phyloP scores from a whole-genome alignment of 2,888 invertebrate genomes.

The Agriopis leucophaearia region DNA sequence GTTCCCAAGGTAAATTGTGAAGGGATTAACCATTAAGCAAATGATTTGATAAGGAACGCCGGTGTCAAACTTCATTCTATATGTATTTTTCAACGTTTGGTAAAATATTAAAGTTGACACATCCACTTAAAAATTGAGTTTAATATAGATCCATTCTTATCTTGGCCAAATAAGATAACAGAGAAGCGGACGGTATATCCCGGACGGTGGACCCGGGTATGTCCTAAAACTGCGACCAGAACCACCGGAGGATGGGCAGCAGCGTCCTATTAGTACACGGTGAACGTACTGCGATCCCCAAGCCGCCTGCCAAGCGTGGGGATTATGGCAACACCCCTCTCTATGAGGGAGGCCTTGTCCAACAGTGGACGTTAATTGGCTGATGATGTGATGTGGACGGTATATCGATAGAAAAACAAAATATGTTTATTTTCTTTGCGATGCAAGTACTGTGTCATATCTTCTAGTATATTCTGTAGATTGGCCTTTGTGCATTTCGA shows the following conservation, averaged over 20 bases:
- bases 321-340: too few relatives aligned
- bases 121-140: constrained; percentile 32
- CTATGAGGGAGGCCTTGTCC: too few relatives aligned
- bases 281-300: too few relatives aligned
- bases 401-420: constrained; percentile 13
- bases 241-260: too few relatives aligned
- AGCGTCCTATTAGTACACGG: too few relatives aligned
- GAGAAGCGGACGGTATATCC: constrained; percentile 16
- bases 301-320: too few relatives aligned
- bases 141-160: constrained; percentile 42
- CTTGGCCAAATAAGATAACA: constrained; percentile 49
- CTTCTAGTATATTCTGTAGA: background rate
- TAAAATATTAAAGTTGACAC: constrained; percentile 30
- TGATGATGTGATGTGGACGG: constrained; percentile 17
- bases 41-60: constrained; percentile 51
- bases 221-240: too few relatives aligned
- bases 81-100: constrained; percentile 38
- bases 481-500: background rate
- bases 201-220: too few relatives aligned
- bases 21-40: constrained; percentile 60
- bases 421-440: constrained; percentile 3
- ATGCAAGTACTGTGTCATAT: background rate
- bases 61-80: constrained; percentile 43
- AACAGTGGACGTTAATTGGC: too few relatives aligned
- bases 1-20: constrained; percentile 75